Base-by-base conservation (phyloP, 1,140 invertebrate species). In the Bombus haemorrhoidalis region DNA sequence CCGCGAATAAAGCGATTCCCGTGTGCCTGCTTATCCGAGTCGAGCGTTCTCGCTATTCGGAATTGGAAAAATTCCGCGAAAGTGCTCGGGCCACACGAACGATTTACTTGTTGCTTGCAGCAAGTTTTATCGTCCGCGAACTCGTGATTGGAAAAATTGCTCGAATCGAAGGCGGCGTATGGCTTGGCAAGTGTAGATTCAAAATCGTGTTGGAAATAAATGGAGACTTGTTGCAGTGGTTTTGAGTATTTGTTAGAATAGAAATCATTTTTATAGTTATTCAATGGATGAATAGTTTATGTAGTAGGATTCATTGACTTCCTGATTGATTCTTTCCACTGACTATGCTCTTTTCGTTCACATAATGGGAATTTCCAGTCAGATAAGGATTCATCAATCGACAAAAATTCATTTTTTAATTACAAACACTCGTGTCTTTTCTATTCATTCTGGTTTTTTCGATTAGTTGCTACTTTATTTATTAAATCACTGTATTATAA, bases 21-120 rank as follows among this genome's bases (percentile, higher is more conserved):
- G 13, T 43, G 59, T 81, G 59, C 47, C 28, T 34, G 57, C 6
- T 75, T n/a, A 12, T 5, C 22, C 64, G 53, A 59, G 15, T 77
- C 8, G 5, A 10, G 10, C 12, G 43, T 25, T 34, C 64, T 68
- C 18, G 32, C 18, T 32, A n/a, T 15, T n/a, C 9, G 9, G 5
- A 15, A 37, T 37, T 28, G 32, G n/a, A 15, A 34, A 57, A 77
- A 77, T 62, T 62, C 34, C 0, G 47, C 69, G 37, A 39, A 12
- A 39, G 10, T 25, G 15, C 0, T n/a, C 12, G 34, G 8, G 13
- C 15, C 10, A 39, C 34, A 32, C 71, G n/a, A 57, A 32, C 47
- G 59, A 18, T 83, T 76, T 76, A 83, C 81, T 83, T 83, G 81
- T 83, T 83, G 81, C 81, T 83, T 43, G 22, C 18, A 5, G 6